Evolutionary conservation across 2,113 vertebrate genomes (phyloP).

Genomic region (Ranitomeya variabilis): DNA sequence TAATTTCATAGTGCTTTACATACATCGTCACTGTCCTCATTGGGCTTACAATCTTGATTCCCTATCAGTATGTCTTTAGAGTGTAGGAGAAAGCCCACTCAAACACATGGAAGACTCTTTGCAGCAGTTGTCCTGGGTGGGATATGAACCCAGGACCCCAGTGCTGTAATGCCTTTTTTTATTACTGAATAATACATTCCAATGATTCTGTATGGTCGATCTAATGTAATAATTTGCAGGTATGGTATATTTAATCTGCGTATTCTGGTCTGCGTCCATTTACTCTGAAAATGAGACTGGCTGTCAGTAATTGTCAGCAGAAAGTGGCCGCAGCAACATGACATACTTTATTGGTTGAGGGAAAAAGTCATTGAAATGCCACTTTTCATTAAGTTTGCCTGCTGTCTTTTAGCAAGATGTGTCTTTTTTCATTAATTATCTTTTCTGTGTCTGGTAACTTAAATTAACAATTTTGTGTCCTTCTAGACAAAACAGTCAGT

Average conservation of each 20-base stretch:
- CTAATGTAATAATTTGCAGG: background rate
- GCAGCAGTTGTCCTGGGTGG: no score
- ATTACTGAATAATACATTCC: no score
- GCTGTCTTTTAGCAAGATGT: background rate
- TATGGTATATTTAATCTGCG: background rate
- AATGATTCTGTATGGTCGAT: no score
- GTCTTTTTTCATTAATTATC: background rate
- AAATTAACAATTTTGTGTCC: constrained; percentile 9
- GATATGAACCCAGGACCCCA: no score
- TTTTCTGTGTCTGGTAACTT: background rate
- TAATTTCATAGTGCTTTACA: no score
- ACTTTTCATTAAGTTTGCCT: constrained; percentile 6
- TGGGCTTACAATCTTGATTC: no score
- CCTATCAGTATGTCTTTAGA: no score
- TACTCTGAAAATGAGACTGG: constrained; percentile 3
- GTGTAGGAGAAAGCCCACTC: no score
- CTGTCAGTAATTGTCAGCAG: constrained; percentile 19
- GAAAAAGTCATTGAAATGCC: constrained; percentile 4
- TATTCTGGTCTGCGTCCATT: background rate
- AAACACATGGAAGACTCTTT: no score
- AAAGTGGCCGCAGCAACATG: background rate
- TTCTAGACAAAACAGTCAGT: constrained; percentile 11
- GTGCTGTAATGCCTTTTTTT: no score
- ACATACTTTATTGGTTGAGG: background rate
- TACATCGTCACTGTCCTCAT: no score